Evolutionary conservation across 2,797 vertebrate species (phyloP), one percentile per base, ranked within the genome.

Genomic region (Semotilus atromaculatus): DNA sequence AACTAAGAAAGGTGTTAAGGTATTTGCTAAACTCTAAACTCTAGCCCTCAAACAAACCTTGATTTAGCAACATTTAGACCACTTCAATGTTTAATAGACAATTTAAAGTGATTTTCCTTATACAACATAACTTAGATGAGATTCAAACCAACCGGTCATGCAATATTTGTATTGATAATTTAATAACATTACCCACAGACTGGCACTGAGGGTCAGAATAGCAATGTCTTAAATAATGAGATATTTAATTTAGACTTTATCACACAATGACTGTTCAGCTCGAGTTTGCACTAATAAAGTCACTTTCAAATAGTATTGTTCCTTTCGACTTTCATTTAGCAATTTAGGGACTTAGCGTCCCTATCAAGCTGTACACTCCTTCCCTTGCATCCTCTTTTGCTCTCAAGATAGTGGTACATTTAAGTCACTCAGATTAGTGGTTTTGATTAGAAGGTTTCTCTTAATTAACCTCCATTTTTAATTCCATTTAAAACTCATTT

Each of bases 391-490:
- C 89, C 78, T 62, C 64, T 78, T 53, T 86, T 48, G 51, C 90
- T 89, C 84, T 88, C 73, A 86, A 89, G 90, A 90, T 66, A 90
- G 90, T 89, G 89, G 76, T 75, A 85, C 82, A 90, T 89, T 91
- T 80, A 23, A 89, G 86, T 89, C 86, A 77, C 86, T 83, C 86
- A 89, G 92, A 95, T 95, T 92, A 94, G 89, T 88, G 89, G 89
- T 90, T 87, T 89, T 90, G 92, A 93, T 93, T 95, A 92, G 60
- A 92, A 93, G 92, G 92, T 92, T 89, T 89, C 93, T 92, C 88
- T 93, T 95, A 95, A 95, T 95, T 95, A 95, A 95, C 94, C 93
- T 92, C 92, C 80, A 87, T 92, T 91, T 84, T 91, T 92, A 92
- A 92, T 92, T 92, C 81, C 88, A 85, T 89, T 81, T 80, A 80